phyloP scores from a whole-genome alignment of 2,113 vertebrate genomes.

The rat (Rattus norvegicus) region GRCr8 NC_086025.1:118750001-118750500 shows the following conservation, averaged over 20 bases:
- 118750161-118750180: accelerated
- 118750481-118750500: too few species aligned
- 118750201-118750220: neutral
- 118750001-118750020: neutral
- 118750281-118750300: neutral
- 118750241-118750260: too few species aligned
- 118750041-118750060: neutral
- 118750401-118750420: accelerated
- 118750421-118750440: neutral
- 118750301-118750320: neutral
- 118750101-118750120: neutral
- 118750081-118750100: neutral
- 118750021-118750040: neutral
- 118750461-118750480: neutral
- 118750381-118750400: accelerated
- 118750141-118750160: neutral
- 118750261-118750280: neutral
- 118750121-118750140: neutral
- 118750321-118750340: neutral
- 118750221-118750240: accelerated
- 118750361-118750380: neutral
- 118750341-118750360: accelerated
- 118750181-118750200: neutral
- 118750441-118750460: neutral
- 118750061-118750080: neutral